phyloP scores from a whole-genome alignment of 2,797 vertebrate species.

The Cyclura pinguis region DNA sequence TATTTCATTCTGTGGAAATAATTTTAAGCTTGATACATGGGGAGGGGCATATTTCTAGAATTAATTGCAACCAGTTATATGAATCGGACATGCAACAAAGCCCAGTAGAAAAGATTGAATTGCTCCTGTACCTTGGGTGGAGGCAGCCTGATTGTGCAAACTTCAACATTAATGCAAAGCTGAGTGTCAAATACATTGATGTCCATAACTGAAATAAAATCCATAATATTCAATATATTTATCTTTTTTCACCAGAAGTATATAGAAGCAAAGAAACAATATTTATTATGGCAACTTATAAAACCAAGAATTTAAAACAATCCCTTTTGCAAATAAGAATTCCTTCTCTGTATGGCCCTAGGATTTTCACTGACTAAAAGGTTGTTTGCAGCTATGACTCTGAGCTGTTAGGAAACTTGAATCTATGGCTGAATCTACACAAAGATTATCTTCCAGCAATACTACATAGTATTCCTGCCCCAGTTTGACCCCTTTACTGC shows the following conservation, averaged over 20 bases:
- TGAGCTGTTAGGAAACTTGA: not conserved
- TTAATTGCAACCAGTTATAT: not conserved
- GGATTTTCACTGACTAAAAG: not conserved
- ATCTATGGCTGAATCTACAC: not conserved
- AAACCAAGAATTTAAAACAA: slow-evolving; percentile 27
- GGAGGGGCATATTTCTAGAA: not conserved
- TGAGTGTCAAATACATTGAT: slow-evolving; percentile 84
- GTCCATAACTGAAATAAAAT: slow-evolving; percentile 83
- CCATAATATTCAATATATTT: not conserved
- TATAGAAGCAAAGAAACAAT: slow-evolving; percentile 32
- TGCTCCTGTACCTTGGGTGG: slow-evolving; percentile 77
- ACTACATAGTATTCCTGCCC: not conserved
- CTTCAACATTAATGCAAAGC: slow-evolving; percentile 86
- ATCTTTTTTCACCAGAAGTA: not conserved
- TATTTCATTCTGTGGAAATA: slow-evolving; percentile 37
- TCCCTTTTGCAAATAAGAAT: not conserved
- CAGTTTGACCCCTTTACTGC: too few species aligned
- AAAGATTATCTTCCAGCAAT: too few species aligned
- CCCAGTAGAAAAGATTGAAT: slow-evolving; percentile 14
- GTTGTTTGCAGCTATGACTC: not conserved
- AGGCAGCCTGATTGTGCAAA: slow-evolving; percentile 82
- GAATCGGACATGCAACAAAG: slow-evolving; percentile 35
- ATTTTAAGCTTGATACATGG: not conserved
- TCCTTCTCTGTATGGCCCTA: not conserved
- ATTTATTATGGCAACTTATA: not conserved